A percentile compares a stretch with the other conserved stretches of the same genome.
phyloP scores from a whole-genome alignment of 1,140 invertebrate species.

The Venustaconcha ellipsiformis region DNA sequence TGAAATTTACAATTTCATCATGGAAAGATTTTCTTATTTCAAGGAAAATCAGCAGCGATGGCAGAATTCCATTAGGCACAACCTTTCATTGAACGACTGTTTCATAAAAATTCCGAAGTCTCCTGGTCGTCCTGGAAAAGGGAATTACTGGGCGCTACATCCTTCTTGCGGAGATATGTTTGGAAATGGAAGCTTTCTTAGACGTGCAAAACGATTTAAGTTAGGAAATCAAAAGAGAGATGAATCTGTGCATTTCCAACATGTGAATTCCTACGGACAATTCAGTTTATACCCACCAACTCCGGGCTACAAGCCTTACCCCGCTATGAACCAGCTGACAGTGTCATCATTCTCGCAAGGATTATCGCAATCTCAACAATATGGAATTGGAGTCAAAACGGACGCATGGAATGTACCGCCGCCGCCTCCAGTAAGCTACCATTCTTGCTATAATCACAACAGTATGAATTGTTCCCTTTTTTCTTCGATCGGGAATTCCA shows the following conservation, averaged over 20 bases:
- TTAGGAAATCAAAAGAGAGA: constrained; percentile 43
- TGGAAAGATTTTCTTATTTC: constrained; percentile 81
- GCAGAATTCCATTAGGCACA: constrained; percentile 96
- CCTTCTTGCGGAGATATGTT: constrained; percentile 94
- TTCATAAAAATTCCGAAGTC: constrained; percentile 93
- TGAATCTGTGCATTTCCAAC: constrained; percentile 40
- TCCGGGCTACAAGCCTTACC: constrained; percentile 57
- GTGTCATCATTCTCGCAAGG: constrained; percentile 47
- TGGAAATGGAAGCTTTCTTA: constrained; percentile 89
- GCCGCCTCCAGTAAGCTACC: constrained; percentile 25
- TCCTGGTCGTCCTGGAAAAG: constrained; percentile 90
- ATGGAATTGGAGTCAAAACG: constrained; percentile 36
- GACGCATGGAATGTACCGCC: constrained; percentile 42
- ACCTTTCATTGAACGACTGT: constrained; percentile 94
- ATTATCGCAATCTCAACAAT: constrained; percentile 50
- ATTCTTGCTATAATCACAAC: constrained; percentile 43
- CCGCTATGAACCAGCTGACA: constrained; percentile 49
- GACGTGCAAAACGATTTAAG: constrained; percentile 92
- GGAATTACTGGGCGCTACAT: constrained; percentile 91
- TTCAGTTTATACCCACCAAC: constrained; percentile 53
- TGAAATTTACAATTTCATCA: constrained; percentile 66
- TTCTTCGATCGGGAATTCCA: constrained; percentile 32
- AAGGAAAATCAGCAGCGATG: constrained; percentile 91
- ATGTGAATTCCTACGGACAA: constrained; percentile 55
- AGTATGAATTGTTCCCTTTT: constrained; percentile 42